A percentile compares a stretch with the other conserved stretches of the same genome.
Evolutionary conservation across 2,888 invertebrate species (phyloP).

Genomic region (Pinctada fucata): DNA sequence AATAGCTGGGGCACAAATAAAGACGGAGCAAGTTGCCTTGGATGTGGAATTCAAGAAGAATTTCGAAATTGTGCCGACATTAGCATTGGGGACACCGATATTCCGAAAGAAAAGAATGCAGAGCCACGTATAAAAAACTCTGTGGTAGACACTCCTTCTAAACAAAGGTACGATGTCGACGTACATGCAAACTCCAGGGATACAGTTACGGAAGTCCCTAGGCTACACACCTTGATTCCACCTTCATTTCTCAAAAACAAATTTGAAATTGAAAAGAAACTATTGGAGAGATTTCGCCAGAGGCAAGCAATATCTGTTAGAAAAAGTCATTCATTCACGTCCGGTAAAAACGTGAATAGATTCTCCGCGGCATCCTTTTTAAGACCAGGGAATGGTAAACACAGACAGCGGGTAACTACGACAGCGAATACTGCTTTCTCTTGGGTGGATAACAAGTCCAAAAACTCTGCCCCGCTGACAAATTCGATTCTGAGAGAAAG

Average conservation of each 20-base stretch:
- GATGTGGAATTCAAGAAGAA: conserved; percentile 38
- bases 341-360: no score
- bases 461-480: no score
- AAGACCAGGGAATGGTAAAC: no score
- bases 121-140: not conserved
- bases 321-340: no score
- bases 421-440: no score
- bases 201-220: not conserved
- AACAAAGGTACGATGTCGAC: not conserved
- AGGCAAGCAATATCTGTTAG: no score
- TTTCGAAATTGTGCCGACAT: conserved; percentile 41
- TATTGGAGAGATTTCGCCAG: not conserved
- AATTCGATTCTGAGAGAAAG: no score
- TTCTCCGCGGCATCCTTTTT: no score
- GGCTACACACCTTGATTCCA: not conserved
- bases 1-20: conserved; percentile 36
- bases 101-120: not conserved
- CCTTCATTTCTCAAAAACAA: not conserved
- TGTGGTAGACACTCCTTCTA: not conserved
- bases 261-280: not conserved
- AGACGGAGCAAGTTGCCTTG: conserved; percentile 32
- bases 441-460: no score
- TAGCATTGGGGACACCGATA: conserved; percentile 28
- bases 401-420: no score
- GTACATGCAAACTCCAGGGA: not conserved